Conservation (phyloP, 2,797 vertebrate genomes). For the Pantherophis vulpinus region DNA sequence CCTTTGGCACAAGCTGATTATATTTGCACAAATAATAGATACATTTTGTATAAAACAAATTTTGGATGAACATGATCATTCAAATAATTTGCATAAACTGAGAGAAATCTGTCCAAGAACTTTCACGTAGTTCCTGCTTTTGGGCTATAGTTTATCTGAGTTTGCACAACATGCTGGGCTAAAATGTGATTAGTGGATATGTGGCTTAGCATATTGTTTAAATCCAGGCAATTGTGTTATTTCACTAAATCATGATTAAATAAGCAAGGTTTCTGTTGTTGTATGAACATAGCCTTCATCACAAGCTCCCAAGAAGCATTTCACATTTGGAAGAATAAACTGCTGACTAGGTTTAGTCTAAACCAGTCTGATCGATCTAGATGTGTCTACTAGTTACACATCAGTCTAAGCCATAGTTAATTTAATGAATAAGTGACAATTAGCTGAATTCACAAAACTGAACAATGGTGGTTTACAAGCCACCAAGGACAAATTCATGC, state of each 20-base stretch:
- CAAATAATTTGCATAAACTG: not conserved
- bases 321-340: not conserved
- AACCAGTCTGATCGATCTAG: not conserved
- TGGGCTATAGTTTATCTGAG: not conserved
- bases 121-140: not conserved
- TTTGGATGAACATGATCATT: not conserved
- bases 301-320: not conserved
- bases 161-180: not conserved
- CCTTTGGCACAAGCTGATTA: not conserved
- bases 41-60: not conserved
- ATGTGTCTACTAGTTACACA: not conserved
- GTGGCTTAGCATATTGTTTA: not conserved
- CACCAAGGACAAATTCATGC: not conserved
- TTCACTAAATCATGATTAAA: not conserved
- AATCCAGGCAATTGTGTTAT: not conserved
- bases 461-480: not conserved
- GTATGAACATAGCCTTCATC: not conserved
- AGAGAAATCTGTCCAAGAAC: not conserved
- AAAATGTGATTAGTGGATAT: not conserved
- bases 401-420: not conserved
- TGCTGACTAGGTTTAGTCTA: not conserved
- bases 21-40: not conserved
- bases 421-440: not conserved
- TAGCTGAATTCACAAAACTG: not conserved
- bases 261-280: not conserved